phyloP scores from a whole-genome alignment of 1,140 invertebrate species.

The Platyura marginata region DNA sequence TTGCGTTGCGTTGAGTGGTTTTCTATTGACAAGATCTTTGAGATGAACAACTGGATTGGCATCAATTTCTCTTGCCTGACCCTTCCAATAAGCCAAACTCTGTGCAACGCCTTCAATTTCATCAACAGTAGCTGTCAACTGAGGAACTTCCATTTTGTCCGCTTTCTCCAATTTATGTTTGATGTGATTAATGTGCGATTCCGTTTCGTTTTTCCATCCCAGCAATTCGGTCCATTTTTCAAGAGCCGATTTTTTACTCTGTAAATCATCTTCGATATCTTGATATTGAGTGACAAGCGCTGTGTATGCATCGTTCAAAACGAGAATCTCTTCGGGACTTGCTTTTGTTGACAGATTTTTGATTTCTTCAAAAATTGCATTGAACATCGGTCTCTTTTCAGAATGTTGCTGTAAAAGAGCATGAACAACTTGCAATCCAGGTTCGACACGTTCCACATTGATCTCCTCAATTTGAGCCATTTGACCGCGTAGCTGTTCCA shows the following conservation, averaged over 20 bases:
- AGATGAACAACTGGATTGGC: slow-evolving; percentile 41
- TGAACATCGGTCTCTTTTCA: slow-evolving; percentile 54
- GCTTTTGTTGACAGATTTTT: slow-evolving; percentile 51
- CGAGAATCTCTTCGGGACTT: slow-evolving; percentile 45
- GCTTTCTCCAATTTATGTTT: slow-evolving; percentile 59
- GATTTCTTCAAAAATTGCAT: slow-evolving; percentile 60
- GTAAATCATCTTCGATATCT: slow-evolving; percentile 51
- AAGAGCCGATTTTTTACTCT: slow-evolving; percentile 50
- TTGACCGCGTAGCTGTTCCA: slow-evolving; percentile 53
- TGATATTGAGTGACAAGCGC: slow-evolving; percentile 56
- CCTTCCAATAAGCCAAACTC: slow-evolving; percentile 49
- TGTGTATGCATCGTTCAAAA: slow-evolving; percentile 54
- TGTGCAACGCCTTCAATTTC: slow-evolving; percentile 45
- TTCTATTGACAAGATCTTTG: slow-evolving; percentile 42
- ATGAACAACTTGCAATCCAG: slow-evolving; percentile 58
- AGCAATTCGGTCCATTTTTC: slow-evolving; percentile 71
- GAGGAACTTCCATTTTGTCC: slow-evolving; percentile 41
- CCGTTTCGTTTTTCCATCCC: slow-evolving; percentile 64
- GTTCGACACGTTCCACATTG: slow-evolving; percentile 56
- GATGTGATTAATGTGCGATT: slow-evolving; percentile 57
- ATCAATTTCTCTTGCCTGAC: slow-evolving; percentile 46
- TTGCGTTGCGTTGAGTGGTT: slow-evolving; percentile 44
- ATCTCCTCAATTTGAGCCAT: slow-evolving; percentile 64
- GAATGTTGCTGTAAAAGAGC: slow-evolving; percentile 60
- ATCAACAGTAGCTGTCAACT: slow-evolving; percentile 40